Conservation (phyloP, 2,113 vertebrate species). For the Brachyhypopomus gauderio region DNA sequence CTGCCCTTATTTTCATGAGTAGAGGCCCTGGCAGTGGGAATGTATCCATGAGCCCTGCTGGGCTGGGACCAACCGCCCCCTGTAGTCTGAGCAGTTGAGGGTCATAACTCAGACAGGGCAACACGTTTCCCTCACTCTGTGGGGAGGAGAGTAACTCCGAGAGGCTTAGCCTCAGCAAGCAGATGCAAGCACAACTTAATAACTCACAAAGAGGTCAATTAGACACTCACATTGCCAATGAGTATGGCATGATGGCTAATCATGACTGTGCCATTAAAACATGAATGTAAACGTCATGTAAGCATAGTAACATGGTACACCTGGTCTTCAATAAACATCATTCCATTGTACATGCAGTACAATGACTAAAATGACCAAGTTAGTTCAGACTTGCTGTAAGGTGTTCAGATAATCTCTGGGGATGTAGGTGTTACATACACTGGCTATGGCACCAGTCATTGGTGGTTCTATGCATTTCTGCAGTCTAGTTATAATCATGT, state of each 20-base stretch:
- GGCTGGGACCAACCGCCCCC: not conserved
- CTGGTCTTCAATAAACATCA: not conserved
- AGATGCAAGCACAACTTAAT: slow-evolving; percentile 42
- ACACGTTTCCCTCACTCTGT: slow-evolving; percentile 51
- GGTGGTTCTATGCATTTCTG: slow-evolving; percentile 76
- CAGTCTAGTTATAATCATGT: slow-evolving; percentile 60
- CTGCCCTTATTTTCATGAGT: slow-evolving; percentile 61
- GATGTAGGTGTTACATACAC: slow-evolving; percentile 31
- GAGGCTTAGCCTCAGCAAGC: slow-evolving; percentile 48
- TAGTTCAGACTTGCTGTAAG: not conserved
- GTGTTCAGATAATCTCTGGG: slow-evolving; percentile 48
- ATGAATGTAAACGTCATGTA: not conserved
- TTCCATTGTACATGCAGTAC: slow-evolving; percentile 13
- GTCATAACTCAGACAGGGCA: slow-evolving; percentile 61
- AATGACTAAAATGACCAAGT: slow-evolving; percentile 7
- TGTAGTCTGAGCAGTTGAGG: slow-evolving; percentile 1
- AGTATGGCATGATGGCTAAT: not conserved
- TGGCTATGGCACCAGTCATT: slow-evolving; percentile 59
- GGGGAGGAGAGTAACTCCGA: slow-evolving; percentile 50
- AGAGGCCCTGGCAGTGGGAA: slow-evolving; percentile 65
- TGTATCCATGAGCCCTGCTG: slow-evolving; percentile 64
- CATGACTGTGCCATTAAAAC: slow-evolving; percentile 8
- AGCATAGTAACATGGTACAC: not conserved
- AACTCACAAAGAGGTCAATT: not conserved
- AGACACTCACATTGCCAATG: not conserved